Conservation (phyloP, 1,140 invertebrate species). For the Hypothenemus hampei region DNA sequence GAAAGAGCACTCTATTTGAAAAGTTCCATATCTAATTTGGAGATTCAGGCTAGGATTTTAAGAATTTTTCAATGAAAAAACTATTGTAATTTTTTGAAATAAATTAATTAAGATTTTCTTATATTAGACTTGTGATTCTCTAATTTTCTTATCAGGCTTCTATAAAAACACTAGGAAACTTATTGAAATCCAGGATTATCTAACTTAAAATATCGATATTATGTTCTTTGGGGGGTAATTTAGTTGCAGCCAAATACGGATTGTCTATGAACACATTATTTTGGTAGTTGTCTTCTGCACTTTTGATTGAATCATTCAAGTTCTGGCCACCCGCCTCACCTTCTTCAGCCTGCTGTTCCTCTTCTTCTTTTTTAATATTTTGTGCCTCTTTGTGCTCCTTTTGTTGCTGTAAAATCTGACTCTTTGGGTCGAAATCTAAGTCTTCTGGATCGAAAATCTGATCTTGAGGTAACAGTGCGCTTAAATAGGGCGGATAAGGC, state of each 20-base stretch:
- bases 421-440: constrained; percentile 75
- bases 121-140: too few species aligned
- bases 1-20: constrained; percentile 1
- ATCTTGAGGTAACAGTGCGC: constrained; percentile 84
- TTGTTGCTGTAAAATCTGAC: constrained; percentile 49
- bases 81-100: too few species aligned
- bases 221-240: constrained; percentile 53
- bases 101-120: too few species aligned
- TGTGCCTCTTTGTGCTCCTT: constrained; percentile 44
- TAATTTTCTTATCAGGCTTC: too few species aligned
- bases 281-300: constrained; percentile 47
- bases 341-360: constrained; percentile 40
- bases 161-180: too few species aligned
- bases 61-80: too few species aligned
- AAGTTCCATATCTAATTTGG: too few species aligned
- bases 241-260: constrained; percentile 78
- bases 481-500: constrained; percentile 74
- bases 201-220: constrained; percentile 14
- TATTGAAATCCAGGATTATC: too few species aligned
- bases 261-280: constrained; percentile 73
- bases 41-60: too few species aligned
- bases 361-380: constrained; percentile 38
- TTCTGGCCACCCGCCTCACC: constrained; percentile 46
- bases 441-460: constrained; percentile 93
- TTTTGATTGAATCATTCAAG: constrained; percentile 29